A percentile compares a stretch with the other conserved stretches of the same genome.
Evolutionary conservation across 2,113 vertebrate species (phyloP).

Genomic region (Oxygymnocypris stewartii): DNA sequence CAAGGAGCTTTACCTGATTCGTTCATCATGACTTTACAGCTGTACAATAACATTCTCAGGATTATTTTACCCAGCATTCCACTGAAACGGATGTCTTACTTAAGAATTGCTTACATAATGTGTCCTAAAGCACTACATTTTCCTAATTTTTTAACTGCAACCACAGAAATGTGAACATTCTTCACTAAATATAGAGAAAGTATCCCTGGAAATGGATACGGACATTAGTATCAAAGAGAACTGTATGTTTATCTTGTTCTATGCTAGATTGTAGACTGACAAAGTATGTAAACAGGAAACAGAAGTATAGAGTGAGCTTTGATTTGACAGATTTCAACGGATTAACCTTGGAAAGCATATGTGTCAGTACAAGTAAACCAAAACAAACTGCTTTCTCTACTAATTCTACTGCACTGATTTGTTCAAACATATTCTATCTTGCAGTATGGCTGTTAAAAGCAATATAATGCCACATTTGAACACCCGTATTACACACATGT

Average conservation of each 20-base stretch:
- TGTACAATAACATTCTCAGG: neutral
- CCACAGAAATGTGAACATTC: conserved; percentile 17
- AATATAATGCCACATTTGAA: neutral
- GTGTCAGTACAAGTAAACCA: neutral
- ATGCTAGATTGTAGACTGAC: neutral
- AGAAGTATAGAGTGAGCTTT: neutral
- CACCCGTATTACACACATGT: neutral
- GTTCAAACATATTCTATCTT: neutral
- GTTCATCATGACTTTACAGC: neutral
- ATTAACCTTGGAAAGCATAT: conserved; percentile 9
- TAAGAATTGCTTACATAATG: neutral
- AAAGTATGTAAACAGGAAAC: conserved; percentile 11
- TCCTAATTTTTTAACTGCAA: neutral
- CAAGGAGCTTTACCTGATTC: conserved; percentile 41
- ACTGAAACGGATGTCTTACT: neutral
- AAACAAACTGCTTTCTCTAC: neutral
- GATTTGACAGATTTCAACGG: neutral
- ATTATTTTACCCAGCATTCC: conserved; percentile 8
- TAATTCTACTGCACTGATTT: neutral
- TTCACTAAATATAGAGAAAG: neutral
- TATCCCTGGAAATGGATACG: neutral
- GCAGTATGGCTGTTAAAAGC: neutral
- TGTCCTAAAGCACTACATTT: neutral
- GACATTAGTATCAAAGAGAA: neutral
- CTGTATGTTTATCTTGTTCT: neutral